These are phyloP conservation scores for Heteronetta atricapilla DNA, from an alignment of 2,113 vertebrate species.

Conservation along the genomic window DNA sequence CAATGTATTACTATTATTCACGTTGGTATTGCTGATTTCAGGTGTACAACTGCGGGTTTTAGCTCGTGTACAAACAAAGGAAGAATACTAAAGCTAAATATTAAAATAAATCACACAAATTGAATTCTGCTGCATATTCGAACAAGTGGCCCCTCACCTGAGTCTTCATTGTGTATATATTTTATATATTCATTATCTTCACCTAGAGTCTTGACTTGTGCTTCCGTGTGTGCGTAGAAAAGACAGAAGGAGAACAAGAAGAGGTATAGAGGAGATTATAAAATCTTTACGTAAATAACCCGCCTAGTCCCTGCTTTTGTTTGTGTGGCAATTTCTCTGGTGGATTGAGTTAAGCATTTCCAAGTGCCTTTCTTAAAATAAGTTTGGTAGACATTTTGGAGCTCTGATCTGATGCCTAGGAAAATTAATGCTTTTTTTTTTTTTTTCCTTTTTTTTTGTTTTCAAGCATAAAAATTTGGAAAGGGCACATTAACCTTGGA, in stretches of 20 bases:
- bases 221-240: background rate
- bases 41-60: background rate
- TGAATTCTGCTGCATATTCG: background rate
- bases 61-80: accelerated
- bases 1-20: accelerated
- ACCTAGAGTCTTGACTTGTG: background rate
- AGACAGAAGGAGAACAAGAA: background rate
- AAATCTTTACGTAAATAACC: background rate
- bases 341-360: constrained; percentile 25
- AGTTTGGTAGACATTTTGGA: background rate
- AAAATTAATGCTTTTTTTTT: background rate
- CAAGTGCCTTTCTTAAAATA: constrained; percentile 18
- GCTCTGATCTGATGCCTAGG: background rate
- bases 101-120: background rate
- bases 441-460: background rate
- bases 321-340: background rate
- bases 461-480: background rate
- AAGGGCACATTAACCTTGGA: background rate
- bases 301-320: background rate
- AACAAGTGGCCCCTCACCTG: background rate
- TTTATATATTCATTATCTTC: no score
- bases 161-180: accelerated
- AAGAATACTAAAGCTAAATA: background rate
- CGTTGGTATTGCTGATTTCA: background rate
- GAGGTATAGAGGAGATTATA: background rate